These are phyloP conservation scores for Festucalex cinctus DNA, from an alignment of 2,113 vertebrate species.

Conservation along the genomic window DNA sequence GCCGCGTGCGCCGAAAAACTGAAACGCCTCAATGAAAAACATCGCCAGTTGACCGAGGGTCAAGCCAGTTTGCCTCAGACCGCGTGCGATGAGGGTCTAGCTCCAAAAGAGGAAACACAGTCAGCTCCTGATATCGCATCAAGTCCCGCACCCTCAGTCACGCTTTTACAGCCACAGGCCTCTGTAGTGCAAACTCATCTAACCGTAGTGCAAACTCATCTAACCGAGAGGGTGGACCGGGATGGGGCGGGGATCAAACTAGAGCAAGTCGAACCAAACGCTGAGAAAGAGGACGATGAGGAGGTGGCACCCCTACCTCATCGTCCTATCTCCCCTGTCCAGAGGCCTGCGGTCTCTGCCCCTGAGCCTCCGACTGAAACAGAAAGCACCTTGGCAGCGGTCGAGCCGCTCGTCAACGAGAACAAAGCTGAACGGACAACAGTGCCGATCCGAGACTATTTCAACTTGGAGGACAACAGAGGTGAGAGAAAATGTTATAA, in stretches of 20 bases:
- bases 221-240: conserved; percentile 38
- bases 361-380: conserved; percentile 55
- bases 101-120: conserved; percentile 33
- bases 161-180: conserved; percentile 38
- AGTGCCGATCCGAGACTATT: conserved; percentile 73
- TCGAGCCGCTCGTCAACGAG: conserved; percentile 57
- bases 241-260: conserved; percentile 40
- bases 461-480: conserved; percentile 65
- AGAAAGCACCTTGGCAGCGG: conserved; percentile 61
- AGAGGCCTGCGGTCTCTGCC: conserved; percentile 39
- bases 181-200: conserved; percentile 25
- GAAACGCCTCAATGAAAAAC: conserved; percentile 93
- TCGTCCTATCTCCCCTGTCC: conserved; percentile 60
- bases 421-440: conserved; percentile 70
- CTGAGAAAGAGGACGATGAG: conserved; percentile 40
- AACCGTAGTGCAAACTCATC: conserved; percentile 32
- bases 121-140: conserved; percentile 25
- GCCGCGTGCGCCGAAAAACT: conserved; percentile 97
- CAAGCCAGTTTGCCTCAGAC: conserved; percentile 36
- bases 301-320: conserved; percentile 50
- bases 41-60: conserved; percentile 63
- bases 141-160: conserved; percentile 39
- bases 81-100: conserved; percentile 34
- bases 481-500: conserved; percentile 36
- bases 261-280: conserved; percentile 41